These are phyloP conservation scores for Melanargia galathea DNA, from an alignment of 2,888 invertebrate species.

Conservation along the genomic window DNA sequence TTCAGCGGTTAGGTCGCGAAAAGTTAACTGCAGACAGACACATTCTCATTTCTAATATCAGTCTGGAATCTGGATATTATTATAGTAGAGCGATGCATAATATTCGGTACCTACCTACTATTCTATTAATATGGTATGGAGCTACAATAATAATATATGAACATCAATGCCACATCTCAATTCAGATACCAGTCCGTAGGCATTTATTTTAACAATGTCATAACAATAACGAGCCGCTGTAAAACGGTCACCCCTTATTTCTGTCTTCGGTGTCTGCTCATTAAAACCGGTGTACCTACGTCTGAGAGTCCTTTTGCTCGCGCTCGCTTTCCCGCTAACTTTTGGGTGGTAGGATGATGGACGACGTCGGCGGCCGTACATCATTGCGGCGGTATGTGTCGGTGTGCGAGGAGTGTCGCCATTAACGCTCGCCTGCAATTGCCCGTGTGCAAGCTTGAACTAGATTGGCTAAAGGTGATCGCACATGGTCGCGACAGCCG, in stretches of 20 bases:
- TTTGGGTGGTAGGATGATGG: slow-evolving; percentile 81
- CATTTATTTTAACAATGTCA: slow-evolving; percentile 74
- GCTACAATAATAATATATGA: not conserved
- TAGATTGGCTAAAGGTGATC: slow-evolving; percentile 37
- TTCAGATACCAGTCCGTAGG: slow-evolving; percentile 37
- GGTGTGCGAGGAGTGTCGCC: slow-evolving; percentile 79
- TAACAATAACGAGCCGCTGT: slow-evolving; percentile 74
- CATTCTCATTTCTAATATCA: too few relatives aligned
- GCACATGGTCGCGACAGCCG: not conserved
- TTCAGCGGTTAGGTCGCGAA: too few relatives aligned
- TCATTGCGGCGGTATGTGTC: slow-evolving; percentile 80
- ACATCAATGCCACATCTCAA: slow-evolving; percentile 8
- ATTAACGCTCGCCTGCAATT: slow-evolving; percentile 79
- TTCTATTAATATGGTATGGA: not conserved
- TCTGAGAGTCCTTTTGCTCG: slow-evolving; percentile 67
- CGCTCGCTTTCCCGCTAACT: slow-evolving; percentile 76
- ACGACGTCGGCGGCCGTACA: slow-evolving; percentile 77
- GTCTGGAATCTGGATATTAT: too few relatives aligned
- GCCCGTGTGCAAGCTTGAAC: slow-evolving; percentile 60
- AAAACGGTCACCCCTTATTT: slow-evolving; percentile 75
- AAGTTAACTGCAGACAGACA: too few relatives aligned
- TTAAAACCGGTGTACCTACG: slow-evolving; percentile 69
- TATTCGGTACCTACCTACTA: too few relatives aligned
- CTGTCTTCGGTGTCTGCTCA: slow-evolving; percentile 80
- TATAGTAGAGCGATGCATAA: too few relatives aligned